Base-by-base conservation (phyloP, 2,888 invertebrate genomes). In the Harpalus rubripes region DNA sequence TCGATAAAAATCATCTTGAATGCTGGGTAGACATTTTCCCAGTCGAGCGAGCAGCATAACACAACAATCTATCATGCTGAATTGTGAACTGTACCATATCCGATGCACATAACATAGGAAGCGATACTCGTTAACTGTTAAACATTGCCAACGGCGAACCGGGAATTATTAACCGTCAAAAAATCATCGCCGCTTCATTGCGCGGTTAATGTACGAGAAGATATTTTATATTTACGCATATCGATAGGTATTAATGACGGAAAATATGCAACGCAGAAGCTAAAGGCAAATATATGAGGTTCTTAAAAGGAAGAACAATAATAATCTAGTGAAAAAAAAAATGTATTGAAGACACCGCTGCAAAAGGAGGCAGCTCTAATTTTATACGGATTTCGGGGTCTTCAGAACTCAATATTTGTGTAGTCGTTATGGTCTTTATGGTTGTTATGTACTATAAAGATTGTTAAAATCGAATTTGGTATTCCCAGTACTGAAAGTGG, bases 11-110 rank as follows among this genome's bases (percentile, higher is more conserved):
- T 52, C 44, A 52, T 59, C 16, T 59, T 16, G 59, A 15, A 59
- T 16, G 68, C 39, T 39, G 16, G 41, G 41, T 41, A 39, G 68
- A 76, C 76, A 76, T 76, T 76, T 76, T 76, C 76, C 16, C 56
- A 22, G 22, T 7, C 56, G 52, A 52, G 56, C 52, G 58, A 78
- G 58, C 78, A 78, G 26, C 56, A 12, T 32, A 78, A 78, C 58
- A 58, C 26, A 78, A 58, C 78, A 81, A 81, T 81, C 81, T 52
- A 81, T 81, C 81, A 81, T 52, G 63, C n/a, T 81, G 81, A 61
- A 81, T 63, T 81, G 63, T 81, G 81, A 81, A 81, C 78, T 56
- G 32, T 32, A 32, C 0, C 32, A 32, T 32, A 32, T 52, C 76
- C 56, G 76, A 10, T 72, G 7, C 76, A 56, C 52, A 76, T 22